Evolutionary conservation across 2,113 vertebrate genomes (phyloP).

Genomic region (Ptilonorhynchus violaceus): DNA sequence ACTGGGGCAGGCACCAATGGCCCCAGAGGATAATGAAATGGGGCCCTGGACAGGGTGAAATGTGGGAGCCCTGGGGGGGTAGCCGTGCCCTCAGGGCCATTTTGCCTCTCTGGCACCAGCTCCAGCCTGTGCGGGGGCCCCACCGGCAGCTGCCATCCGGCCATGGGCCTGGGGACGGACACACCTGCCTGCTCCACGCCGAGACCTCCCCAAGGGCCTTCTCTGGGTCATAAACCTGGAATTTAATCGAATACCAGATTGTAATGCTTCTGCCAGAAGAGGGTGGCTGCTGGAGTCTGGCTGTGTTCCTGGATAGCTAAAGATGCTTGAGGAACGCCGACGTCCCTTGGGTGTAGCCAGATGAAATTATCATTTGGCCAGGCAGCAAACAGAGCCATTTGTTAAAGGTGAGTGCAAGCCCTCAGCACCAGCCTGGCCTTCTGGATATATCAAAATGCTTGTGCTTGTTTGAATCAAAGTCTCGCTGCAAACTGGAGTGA

Average conservation of each 20-base stretch:
- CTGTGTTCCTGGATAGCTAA: background rate
- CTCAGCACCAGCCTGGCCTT: background rate
- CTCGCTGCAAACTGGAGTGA: background rate
- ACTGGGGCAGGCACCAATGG: background rate
- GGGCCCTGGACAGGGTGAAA: background rate
- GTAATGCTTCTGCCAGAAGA: slow-evolving; percentile 16
- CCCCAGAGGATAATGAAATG: background rate
- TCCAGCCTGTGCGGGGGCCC: background rate
- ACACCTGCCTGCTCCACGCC: background rate
- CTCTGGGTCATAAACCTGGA: background rate
- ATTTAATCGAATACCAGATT: background rate
- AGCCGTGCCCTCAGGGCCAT: background rate
- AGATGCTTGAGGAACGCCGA: background rate
- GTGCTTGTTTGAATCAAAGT: background rate
- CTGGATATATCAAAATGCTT: background rate
- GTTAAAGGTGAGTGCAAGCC: background rate
- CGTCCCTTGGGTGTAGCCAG: background rate
- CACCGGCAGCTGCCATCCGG: fast-evolving
- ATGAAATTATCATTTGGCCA: background rate
- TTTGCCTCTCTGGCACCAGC: fast-evolving
- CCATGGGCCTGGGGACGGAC: fast-evolving
- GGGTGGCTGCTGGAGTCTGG: background rate
- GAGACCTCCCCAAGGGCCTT: background rate
- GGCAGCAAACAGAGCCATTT: background rate
- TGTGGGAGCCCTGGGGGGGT: too few relatives aligned